A percentile compares a stretch with the other conserved stretches of the same genome.
These are phyloP conservation scores for Miichthys miiuy DNA, from an alignment of 2,797 vertebrate species.

Conservation along the genomic window DNA sequence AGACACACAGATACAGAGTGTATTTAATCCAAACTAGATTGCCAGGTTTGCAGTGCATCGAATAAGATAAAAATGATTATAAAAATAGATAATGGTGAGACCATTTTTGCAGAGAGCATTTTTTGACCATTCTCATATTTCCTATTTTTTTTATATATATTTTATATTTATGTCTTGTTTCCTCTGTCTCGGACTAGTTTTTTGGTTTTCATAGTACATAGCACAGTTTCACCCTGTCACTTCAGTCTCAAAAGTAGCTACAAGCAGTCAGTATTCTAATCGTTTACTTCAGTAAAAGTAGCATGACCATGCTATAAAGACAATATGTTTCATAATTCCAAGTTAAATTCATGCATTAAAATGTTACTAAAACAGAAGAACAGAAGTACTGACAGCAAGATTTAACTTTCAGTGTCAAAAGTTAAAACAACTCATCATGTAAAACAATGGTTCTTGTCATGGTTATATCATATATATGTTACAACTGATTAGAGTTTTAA, in stretches of 20 bases:
- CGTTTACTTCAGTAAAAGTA: neutral
- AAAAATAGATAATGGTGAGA: too few relatives aligned
- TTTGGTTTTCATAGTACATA: too few relatives aligned
- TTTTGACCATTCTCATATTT: too few relatives aligned
- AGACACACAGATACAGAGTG: too few relatives aligned
- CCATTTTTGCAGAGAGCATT: too few relatives aligned
- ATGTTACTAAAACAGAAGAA: neutral
- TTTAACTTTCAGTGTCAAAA: neutral
- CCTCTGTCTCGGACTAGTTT: too few relatives aligned
- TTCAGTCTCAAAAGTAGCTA: too few relatives aligned
- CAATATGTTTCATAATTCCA: neutral
- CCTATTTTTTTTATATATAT: too few relatives aligned
- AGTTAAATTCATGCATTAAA: neutral
- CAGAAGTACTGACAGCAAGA: neutral
- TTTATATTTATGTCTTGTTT: too few relatives aligned
- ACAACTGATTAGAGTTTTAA: neutral
- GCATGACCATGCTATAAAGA: neutral
- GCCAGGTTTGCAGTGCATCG: neutral
- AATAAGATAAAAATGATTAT: neutral
- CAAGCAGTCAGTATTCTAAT: too few relatives aligned
- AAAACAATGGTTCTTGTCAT: neutral
- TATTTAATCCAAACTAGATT: neutral
- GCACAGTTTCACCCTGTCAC: too few relatives aligned
- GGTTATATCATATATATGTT: neutral
- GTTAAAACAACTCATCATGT: neutral